Percentiles rank a stretch among this genome's conserved stretches.
These are phyloP conservation scores for Microdon myrmicae DNA, from an alignment of 2,888 invertebrate genomes.

Conservation along the genomic window DNA sequence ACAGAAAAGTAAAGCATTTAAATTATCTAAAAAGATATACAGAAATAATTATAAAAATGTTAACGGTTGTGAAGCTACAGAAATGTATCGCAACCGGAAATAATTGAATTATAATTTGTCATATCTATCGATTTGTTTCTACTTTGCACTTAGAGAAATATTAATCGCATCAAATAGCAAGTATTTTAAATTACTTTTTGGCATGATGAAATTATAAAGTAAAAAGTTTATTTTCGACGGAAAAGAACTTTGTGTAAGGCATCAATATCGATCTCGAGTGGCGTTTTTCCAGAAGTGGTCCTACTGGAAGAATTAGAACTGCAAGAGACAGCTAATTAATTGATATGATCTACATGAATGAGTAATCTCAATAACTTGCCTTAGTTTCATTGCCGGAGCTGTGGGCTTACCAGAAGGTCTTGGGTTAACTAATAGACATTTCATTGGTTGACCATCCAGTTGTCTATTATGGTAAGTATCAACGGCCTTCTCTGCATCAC, in stretches of 20 bases:
- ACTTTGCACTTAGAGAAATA: too few relatives aligned
- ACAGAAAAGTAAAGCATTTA: too few relatives aligned
- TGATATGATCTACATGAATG: not conserved
- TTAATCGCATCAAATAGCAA: too few relatives aligned
- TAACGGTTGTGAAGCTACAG: too few relatives aligned
- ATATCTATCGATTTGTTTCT: too few relatives aligned
- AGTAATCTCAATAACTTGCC: constrained; percentile 53
- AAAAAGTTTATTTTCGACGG: constrained; percentile 60
- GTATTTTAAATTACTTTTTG: not conserved
- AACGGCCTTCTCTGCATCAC: constrained; percentile 89
- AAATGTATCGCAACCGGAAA: too few relatives aligned
- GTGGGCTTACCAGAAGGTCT: constrained; percentile 73
- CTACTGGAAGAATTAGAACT: constrained; percentile 54
- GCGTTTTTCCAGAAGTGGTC: constrained; percentile 57
- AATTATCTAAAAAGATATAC: too few relatives aligned
- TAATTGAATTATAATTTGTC: too few relatives aligned
- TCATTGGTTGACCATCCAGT: constrained; percentile 93
- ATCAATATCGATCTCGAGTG: constrained; percentile 66
- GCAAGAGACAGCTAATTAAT: constrained; percentile 1
- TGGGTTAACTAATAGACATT: constrained; percentile 85
- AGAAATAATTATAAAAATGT: too few relatives aligned
- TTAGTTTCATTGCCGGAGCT: constrained; percentile 60
- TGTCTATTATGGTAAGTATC: constrained; percentile 94
- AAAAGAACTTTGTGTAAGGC: constrained; percentile 66
- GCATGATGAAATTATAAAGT: not conserved